Conservation (phyloP, 1,140 invertebrate species). For the Drosophila varians region DNA sequence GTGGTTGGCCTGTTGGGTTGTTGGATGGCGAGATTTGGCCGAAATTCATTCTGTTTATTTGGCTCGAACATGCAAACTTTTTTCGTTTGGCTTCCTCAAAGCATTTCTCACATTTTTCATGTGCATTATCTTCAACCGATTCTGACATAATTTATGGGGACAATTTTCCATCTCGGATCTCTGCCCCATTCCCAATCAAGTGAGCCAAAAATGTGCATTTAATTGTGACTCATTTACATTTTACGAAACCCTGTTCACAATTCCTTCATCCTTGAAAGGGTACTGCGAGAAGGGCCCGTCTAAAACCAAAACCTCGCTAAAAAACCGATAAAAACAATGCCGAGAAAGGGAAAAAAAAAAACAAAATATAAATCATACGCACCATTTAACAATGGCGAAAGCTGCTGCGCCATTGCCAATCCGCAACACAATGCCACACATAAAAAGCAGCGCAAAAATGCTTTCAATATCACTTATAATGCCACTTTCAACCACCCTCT, state of each 20-base stretch:
- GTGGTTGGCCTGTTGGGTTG: conserved; percentile 26
- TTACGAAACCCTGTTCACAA: neutral
- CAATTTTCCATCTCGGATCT: conserved; percentile 27
- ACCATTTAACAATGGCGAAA: conserved; percentile 76
- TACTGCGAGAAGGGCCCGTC: neutral
- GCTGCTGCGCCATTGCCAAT: conserved; percentile 57
- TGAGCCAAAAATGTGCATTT: conserved; percentile 54
- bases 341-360: conserved; percentile 60
- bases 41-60: conserved; percentile 77
- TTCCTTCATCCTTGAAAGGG: conserved; percentile 16
- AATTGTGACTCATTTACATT: conserved; percentile 60
- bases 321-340: conserved; percentile 46
- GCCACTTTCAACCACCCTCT: conserved; percentile 5
- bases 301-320: conserved; percentile 13
- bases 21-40: conserved; percentile 31
- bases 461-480: conserved; percentile 80
- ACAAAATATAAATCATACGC: conserved; percentile 80
- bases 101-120: conserved; percentile 74
- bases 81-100: conserved; percentile 20
- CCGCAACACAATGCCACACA: conserved; percentile 72
- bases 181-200: conserved; percentile 17
- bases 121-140: conserved; percentile 69
- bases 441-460: conserved; percentile 58
- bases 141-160: conserved; percentile 66
- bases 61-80: conserved; percentile 69